Evolutionary conservation across 2,888 invertebrate species (phyloP).

Genomic region (Aradus depressus): DNA sequence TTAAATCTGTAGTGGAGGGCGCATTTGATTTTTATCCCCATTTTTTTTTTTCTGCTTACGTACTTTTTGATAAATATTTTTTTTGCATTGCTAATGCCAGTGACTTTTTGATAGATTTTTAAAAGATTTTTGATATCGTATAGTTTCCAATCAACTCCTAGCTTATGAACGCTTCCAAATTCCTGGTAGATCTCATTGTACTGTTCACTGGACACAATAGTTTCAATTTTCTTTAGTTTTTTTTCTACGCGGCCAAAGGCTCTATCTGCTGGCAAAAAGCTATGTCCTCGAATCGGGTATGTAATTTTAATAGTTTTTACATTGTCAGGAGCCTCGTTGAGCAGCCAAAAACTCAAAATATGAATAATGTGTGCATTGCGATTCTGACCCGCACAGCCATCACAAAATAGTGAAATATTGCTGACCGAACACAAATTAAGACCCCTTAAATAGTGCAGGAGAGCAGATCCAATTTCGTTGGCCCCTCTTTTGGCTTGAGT

Average conservation of each 20-base stretch:
- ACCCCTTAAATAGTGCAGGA: neutral
- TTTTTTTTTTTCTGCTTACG: neutral
- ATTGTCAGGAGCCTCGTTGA: neutral
- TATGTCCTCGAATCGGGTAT: no score
- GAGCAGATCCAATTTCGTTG: constrained; percentile 4
- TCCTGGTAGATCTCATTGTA: no score
- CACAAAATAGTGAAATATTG: no score
- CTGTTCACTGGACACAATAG: no score
- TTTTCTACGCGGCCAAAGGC: no score
- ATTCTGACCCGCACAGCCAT: no score
- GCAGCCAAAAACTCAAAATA: neutral
- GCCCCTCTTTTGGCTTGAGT: neutral
- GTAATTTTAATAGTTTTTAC: no score
- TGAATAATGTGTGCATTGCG: no score
- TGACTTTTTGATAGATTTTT: neutral
- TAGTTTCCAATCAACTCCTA: constrained; percentile 3
- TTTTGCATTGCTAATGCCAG: constrained; percentile 13
- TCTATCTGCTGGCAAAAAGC: no score
- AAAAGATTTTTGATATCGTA: constrained; percentile 3
- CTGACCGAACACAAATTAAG: neutral
- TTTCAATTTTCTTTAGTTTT: no score
- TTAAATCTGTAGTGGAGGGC: neutral
- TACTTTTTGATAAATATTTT: constrained; percentile 2
- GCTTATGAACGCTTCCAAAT: neutral
- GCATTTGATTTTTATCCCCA: neutral